Evolutionary conservation across 2,888 invertebrate species (phyloP).

Genomic region (Synanthedon formicaeformis): DNA sequence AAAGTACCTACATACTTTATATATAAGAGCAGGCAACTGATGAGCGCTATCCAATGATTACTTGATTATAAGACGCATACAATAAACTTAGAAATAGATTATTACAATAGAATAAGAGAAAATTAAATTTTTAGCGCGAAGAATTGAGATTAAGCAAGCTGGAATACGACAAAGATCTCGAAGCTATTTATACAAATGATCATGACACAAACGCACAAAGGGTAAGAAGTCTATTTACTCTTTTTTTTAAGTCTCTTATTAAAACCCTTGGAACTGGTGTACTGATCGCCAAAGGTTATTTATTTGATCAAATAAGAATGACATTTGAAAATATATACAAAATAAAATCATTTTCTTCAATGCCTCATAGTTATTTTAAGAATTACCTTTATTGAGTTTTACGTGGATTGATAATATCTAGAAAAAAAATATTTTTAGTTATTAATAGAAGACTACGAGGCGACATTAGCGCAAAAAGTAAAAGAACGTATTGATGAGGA

Average conservation of each 20-base stretch:
- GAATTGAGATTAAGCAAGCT: constrained; percentile 39
- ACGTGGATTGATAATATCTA: not conserved
- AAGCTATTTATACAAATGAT: constrained; percentile 68
- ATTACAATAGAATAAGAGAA: not conserved
- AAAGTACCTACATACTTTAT: too few species aligned
- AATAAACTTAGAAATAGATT: not conserved
- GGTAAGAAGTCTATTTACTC: constrained; percentile 22
- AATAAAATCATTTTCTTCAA: too few species aligned
- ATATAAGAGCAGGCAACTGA: too few species aligned
- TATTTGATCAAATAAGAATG: too few species aligned
- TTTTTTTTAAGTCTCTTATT: too few species aligned
- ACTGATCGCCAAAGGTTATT: too few species aligned
- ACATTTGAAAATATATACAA: too few species aligned
- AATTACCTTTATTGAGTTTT: not conserved
- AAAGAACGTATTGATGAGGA: constrained; percentile 66
- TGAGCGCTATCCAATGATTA: too few species aligned
- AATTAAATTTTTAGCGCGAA: constrained; percentile 32
- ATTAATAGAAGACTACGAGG: constrained; percentile 68
- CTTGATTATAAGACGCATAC: too few species aligned
- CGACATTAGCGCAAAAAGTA: constrained; percentile 57
- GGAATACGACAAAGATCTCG: constrained; percentile 61
- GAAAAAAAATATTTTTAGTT: constrained; percentile 19
- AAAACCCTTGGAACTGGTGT: too few species aligned
- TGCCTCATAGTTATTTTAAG: not conserved
- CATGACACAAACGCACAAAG: constrained; percentile 74